phyloP scores from a whole-genome alignment of 2,113 vertebrate genomes.

The Mohoua ochrocephala region DNA sequence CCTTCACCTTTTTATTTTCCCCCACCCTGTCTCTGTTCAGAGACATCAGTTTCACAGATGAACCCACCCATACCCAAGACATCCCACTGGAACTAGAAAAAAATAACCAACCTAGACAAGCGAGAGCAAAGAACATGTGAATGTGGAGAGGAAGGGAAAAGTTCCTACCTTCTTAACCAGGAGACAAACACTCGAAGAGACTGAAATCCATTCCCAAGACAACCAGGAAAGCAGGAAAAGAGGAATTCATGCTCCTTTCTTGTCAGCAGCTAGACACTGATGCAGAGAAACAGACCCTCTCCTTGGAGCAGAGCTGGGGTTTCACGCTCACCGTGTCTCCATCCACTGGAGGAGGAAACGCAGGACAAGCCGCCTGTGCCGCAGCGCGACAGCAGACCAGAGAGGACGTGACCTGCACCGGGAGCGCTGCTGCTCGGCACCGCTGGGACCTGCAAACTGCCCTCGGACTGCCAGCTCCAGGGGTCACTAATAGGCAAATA shows the following conservation, averaged over 20 bases:
- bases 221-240: not conserved
- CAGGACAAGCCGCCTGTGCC: accelerated
- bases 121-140: accelerated
- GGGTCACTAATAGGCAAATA: not conserved
- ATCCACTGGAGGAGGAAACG: accelerated
- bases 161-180: not conserved
- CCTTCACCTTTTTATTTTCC: not conserved
- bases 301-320: not conserved
- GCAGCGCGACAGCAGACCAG: accelerated
- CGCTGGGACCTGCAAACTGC: not conserved
- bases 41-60: not conserved
- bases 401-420: accelerated
- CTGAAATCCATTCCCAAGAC: not conserved
- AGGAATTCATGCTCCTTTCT: not conserved
- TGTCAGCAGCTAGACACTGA: not conserved
- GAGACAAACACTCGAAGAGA: not conserved
- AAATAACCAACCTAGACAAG: not conserved
- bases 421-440: not conserved
- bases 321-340: accelerated
- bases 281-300: not conserved
- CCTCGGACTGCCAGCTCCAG: not conserved
- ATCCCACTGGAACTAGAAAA: not conserved
- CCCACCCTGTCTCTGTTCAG: too few species aligned
- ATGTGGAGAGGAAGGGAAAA: not conserved
- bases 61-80: not conserved